A percentile compares a stretch with the other conserved stretches of the same genome.
These are phyloP conservation scores for Pontoporia blainvillei DNA, from an alignment of 2,113 vertebrate genomes.

Conservation along the genomic window DNA sequence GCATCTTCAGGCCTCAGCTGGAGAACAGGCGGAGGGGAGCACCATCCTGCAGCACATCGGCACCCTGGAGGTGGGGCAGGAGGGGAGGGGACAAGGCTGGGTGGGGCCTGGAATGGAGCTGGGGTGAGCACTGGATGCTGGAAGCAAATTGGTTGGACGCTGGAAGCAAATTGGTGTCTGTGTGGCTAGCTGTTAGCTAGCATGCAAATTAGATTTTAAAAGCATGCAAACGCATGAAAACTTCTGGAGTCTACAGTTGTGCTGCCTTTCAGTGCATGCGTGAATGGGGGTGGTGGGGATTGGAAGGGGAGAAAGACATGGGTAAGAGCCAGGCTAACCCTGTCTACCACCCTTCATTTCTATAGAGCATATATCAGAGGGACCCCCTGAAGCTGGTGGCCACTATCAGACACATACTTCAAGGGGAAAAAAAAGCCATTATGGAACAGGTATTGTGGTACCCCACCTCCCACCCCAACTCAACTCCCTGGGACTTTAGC, in stretches of 20 bases:
- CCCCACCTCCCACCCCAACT: background rate
- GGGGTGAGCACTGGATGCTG: background rate
- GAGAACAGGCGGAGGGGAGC: conserved; percentile 69
- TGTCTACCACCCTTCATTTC: background rate
- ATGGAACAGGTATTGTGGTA: conserved; percentile 79
- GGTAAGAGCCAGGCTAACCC: fast-evolving
- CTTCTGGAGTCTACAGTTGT: background rate
- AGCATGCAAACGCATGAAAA: conserved; percentile 39
- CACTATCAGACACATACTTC: conserved; percentile 75
- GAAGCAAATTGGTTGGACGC: conserved; percentile 10
- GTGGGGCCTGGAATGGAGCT: background rate
- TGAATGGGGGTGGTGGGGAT: background rate
- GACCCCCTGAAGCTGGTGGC: conserved; percentile 81
- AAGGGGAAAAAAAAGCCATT: conserved; percentile 79
- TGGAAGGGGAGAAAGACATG: fast-evolving
- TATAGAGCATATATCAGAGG: conserved; percentile 74
- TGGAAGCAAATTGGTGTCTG: background rate
- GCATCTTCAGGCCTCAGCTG: conserved; percentile 62
- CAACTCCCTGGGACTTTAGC: background rate
- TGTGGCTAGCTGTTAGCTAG: background rate
- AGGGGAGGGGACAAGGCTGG: background rate
- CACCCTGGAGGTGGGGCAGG: conserved; percentile 74
- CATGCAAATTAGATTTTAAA: conserved; percentile 45
- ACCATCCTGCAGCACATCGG: conserved; percentile 76
- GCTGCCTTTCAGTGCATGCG: background rate